Conservation (phyloP, 2,113 vertebrate species). For the Alligator sinensis region DNA sequence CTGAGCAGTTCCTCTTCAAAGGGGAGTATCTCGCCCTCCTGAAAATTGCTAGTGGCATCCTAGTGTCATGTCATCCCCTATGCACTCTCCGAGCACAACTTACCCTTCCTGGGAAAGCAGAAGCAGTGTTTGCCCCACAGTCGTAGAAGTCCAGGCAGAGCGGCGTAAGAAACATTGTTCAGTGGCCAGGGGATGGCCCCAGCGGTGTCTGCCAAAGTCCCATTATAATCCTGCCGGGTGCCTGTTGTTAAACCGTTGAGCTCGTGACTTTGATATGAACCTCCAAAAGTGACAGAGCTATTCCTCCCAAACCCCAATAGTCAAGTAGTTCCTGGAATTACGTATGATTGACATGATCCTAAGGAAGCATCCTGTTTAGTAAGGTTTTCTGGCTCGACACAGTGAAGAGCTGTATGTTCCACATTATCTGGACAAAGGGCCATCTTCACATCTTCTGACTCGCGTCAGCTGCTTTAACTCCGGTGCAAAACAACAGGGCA, state of each 20-base stretch:
- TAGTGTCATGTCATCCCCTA: background rate
- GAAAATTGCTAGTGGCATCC: fast-evolving
- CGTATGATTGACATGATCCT: background rate
- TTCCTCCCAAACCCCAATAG: background rate
- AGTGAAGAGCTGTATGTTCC: background rate
- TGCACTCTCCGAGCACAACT: background rate
- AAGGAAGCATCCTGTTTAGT: background rate
- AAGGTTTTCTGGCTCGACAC: too few species aligned
- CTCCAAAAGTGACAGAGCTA: background rate
- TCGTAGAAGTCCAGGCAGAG: background rate
- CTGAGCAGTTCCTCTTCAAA: background rate
- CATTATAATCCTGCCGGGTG: background rate
- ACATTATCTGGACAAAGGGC: background rate
- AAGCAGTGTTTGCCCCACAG: background rate
- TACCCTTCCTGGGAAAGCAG: background rate
- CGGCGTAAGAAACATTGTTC: background rate
- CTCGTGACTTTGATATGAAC: background rate
- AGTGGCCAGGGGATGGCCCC: background rate
- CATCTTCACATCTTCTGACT: background rate
- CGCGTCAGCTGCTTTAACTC: background rate
- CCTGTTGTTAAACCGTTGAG: background rate
- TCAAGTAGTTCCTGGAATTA: background rate
- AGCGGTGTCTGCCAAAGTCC: background rate
- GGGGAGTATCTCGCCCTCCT: fast-evolving
- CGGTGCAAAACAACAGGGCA: background rate